Evolutionary conservation across 1,140 invertebrate genomes (phyloP).

Genomic region (Drosophila trapezifrons): DNA sequence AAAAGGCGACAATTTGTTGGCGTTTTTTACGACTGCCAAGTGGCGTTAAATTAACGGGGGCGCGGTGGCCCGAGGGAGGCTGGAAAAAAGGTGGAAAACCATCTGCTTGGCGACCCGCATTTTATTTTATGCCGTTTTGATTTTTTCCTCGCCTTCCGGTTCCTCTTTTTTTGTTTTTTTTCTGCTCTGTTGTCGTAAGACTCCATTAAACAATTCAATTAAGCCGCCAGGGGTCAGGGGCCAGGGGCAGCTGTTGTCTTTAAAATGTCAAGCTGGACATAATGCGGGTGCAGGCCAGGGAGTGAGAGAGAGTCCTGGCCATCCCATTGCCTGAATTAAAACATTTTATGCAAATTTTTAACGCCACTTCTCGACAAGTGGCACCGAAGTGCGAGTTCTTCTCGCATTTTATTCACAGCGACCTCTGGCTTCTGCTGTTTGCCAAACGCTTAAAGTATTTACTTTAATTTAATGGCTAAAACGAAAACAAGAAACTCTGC

Average conservation of each 20-base stretch:
- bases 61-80: not conserved
- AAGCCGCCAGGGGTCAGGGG: conserved; percentile 29
- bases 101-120: conserved; percentile 64
- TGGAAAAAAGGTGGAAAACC: conserved; percentile 20
- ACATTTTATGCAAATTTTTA: conserved; percentile 79
- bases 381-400: conserved; percentile 1
- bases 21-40: conserved; percentile 73
- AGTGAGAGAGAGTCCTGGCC: not conserved
- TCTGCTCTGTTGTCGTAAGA: conserved; percentile 57
- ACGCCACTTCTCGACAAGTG: conserved; percentile 22
- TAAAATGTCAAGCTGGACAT: conserved; percentile 71
- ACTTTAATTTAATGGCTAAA: conserved; percentile 67
- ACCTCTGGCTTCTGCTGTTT: conserved; percentile 57
- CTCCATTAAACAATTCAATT: conserved; percentile 83
- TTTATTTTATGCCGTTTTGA: conserved; percentile 80
- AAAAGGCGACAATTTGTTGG: conserved; percentile 75
- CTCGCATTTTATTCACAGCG: conserved; percentile 49
- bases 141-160: conserved; percentile 52
- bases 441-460: conserved; percentile 75
- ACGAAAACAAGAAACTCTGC: conserved; percentile 49
- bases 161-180: conserved; percentile 10
- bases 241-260: conserved; percentile 53
- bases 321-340: conserved; percentile 58
- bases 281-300: conserved; percentile 25
- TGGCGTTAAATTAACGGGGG: conserved; percentile 76